Evolutionary conservation across 2,113 vertebrate genomes (phyloP), one percentile per base, ranked within the genome.

Genomic region (Ciconia maguari): DNA sequence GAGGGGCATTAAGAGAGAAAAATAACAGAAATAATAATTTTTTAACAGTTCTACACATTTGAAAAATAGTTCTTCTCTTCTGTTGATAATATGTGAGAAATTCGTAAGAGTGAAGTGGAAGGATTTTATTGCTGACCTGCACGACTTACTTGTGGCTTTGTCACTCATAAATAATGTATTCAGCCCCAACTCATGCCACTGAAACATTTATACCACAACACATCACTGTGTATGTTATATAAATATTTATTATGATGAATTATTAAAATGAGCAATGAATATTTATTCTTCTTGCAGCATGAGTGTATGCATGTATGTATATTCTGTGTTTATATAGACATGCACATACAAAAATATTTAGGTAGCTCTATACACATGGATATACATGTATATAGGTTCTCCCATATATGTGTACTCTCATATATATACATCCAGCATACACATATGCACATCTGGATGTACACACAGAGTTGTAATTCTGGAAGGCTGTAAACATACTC

Each of bases 211-310:
- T 97, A 97, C 82, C 70, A 64, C 91, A 96, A 91, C 96, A 97
- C 92, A 95, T 91, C 92, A 94, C 87, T 95, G 89, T 97, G 96
- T 95, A 97, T 97, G 96, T 96, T 97, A 94, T 95, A 97, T 97
- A 97, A 97, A 97, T 97, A 97, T 97, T 97, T 97, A 97, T 97
- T 96, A 97, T 78, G 32, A 95, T 97, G 94, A 97, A 97, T 97
- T 97, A 97, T 97, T 97, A 93, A 97, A 96, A 95, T 70, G 30
- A 93, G 66, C 49, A 88, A 96, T 97, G 96, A 97, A 97, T 97
- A 97, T 97, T 97, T 96, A 97, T 97, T 95, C 70, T 66, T 85
- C 65, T 75, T 92, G 70, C 86, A 91, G 57, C 25, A 52, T 38
- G 70, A 90, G 52, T 65, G 65, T 69, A 70, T 93, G 54, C 77